phyloP scores from a whole-genome alignment of 2,888 invertebrate species.

The Holacanthella duospinosa region DNA sequence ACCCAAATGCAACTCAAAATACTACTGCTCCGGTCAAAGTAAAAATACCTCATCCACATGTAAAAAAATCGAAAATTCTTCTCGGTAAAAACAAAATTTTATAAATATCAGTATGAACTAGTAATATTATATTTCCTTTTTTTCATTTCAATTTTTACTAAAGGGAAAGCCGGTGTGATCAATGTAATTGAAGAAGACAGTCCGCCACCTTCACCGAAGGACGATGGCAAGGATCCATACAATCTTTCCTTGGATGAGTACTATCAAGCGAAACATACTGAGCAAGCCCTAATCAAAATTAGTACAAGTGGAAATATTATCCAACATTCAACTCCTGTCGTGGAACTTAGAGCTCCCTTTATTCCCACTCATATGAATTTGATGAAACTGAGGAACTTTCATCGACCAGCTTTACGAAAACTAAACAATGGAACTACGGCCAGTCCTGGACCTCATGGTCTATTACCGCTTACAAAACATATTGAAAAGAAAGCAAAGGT shows the following conservation, averaged over 20 bases:
- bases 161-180: constrained; percentile 78
- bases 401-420: constrained; percentile 76
- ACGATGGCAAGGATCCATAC: constrained; percentile 82
- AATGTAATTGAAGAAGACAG: constrained; percentile 80
- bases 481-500: constrained; percentile 83
- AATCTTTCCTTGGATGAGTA: constrained; percentile 96
- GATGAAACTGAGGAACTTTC: constrained; percentile 77
- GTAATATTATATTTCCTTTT: background rate
- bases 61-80: constrained; percentile 82
- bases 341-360: constrained; percentile 84
- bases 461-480: constrained; percentile 73
- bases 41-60: constrained; percentile 86
- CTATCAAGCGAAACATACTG: constrained; percentile 82
- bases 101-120: no score
- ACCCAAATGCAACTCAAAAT: constrained; percentile 50
- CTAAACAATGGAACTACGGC: constrained; percentile 73
- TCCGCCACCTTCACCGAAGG: constrained; percentile 78
- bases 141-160: constrained; percentile 51
- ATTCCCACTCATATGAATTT: constrained; percentile 85
- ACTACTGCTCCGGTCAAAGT: constrained; percentile 48
- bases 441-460: constrained; percentile 62
- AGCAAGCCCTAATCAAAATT: constrained; percentile 59
- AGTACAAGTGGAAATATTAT: constrained; percentile 82
- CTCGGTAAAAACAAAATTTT: constrained; percentile 58
- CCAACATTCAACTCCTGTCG: constrained; percentile 93